Evolutionary conservation across 2,888 invertebrate genomes (phyloP), one percentile per base, ranked within the genome.

Genomic region (Dorcus parallelipipedus): DNA sequence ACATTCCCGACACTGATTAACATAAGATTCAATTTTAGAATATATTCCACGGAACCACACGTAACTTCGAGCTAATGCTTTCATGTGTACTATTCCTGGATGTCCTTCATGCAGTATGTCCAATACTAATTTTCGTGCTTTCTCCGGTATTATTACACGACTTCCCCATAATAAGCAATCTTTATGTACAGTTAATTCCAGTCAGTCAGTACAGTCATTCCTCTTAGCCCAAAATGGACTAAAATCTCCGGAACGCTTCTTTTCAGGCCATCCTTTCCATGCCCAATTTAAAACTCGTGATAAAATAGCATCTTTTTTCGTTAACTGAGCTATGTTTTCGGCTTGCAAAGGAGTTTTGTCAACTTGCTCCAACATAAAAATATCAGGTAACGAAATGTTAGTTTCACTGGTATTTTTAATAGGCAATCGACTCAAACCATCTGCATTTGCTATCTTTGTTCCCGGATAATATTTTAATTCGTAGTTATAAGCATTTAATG

Each of bases 101-200:
- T 58, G 58, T 41, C 38, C 5, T 17, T 51, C 41, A 40, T 58
- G 53, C 9, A 57, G 38, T 17, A 52, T 6, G 47, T 53, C 49
- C 26, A 26, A 26, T 4, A 26, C 26, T 26, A 26, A 4, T 23
- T 47, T 40, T 47, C 43, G 10, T 10, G 41, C 38, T 48, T 43
- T 39, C 20, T 33, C n/a, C 41, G 57, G 52, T 20, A 57, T 45
- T 23, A 57, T 39, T 8, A 56, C 50, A 9, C 40, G 38, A 14
- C 26, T 51, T 9, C 56, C 56, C 23, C 42, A 43, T 33, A 51
- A 9, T 3, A 51, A 3, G 38, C 56, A 56, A 51, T 51, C 39
- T 8, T 23, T 14, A 38, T 49, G 33, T 23, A 23, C 23, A 17
- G 49, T 33, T 49, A 49, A 20, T 20, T 49, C n/a, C n/a, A n/a